Base-by-base conservation (phyloP, 2,797 vertebrate genomes). In the Lagorchestes hirsutus region DNA sequence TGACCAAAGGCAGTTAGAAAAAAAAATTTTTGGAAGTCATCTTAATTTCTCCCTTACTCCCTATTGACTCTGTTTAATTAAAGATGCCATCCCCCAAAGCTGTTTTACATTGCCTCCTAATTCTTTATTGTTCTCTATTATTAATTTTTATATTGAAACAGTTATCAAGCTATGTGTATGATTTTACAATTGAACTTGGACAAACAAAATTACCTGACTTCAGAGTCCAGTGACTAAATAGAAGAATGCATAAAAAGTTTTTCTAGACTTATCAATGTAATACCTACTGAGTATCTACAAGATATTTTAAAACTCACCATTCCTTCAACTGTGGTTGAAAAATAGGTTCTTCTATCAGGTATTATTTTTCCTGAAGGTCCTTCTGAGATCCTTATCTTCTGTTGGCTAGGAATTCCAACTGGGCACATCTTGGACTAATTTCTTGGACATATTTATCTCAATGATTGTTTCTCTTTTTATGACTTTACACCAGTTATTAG, bases 11-110 rank as follows among this genome's bases (percentile, higher is more conserved):
- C 74, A 1, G 0, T 14, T 22, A 18, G 54, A 90, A 90, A 90
- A 90, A 90, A 90, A 54, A 54, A 29, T 16, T 24, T 16, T 24
- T 40, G n/a, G 67, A 46, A 24, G 40, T 82, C 67, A 46, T 82
- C n/a, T 67, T 55, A 54, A n/a, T 50, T 92, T 91, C 27, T 94
- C 58, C 58, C 62, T 50, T 94, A 91, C 14, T 94, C 54, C 90
- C 62, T 34, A 28, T 74, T 55, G 54, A 92, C 55, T 54, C 34
- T 46, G 24, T 59, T 34, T 56, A 4, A 40, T 50, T 91, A 40
- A 46, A 92, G 29, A 40, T 22, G 0, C 31, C 40, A 11, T n/a
- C 18, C 54, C 58, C 87, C 55, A 10, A 40, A 59, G 82, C 40
- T 55, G 18, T 55, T 54, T 54, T 58, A 34, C 24, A 31, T 27